Base-by-base conservation (phyloP, 2,113 vertebrate genomes). In the Trogon surrucura region DNA sequence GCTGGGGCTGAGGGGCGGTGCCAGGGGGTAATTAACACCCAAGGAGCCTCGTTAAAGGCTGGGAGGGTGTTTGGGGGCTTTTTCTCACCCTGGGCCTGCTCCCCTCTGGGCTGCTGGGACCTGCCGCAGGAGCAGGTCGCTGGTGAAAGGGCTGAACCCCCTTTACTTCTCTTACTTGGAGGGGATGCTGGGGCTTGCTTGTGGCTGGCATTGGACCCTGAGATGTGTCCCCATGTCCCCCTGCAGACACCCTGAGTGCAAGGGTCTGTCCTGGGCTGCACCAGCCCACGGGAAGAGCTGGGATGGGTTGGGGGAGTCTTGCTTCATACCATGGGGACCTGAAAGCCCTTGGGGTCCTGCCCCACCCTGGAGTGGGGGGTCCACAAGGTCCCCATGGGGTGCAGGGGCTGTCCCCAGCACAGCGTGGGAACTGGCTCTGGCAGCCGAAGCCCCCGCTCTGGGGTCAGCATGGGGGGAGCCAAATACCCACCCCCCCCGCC, bases 121-220 rank as follows among this genome's bases (percentile, higher is more conserved):
- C 2, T 1, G 56, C 22, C 5, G 1, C 15, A 7, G 30, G 56
- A 20, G n/a, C n/a, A 13, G n/a, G 53, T 12, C 5, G 3, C 67
- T 26, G 27, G n/a, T 45, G 17, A 27, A 27, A 53, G 70, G n/a
- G 12, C 48, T 45, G 58, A 53, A 41, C 30, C 44, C 25, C 12
- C 1, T 27, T 85, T 66, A 29, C 30, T 58, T 7, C 18, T 65
- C n/a, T 8, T 54, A 8, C 36, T 64, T 56, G 38, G 81, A 38
- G 13, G 17, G 32, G 44, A 18, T 1, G 5, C n/a, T 29, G 44
- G 18, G 34, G 25, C 44, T 66, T 75, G 19, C 36, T 36, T 23
- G 29, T 17, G 4, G 61, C 41, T 36, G 36, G 36, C 36, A 36
- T 36, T 36, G 36, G 36, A 21, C 29, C 6, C 36, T 6, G 29